Conservation (phyloP, 2,113 vertebrate species). For the Kryptolebias marmoratus region DNA sequence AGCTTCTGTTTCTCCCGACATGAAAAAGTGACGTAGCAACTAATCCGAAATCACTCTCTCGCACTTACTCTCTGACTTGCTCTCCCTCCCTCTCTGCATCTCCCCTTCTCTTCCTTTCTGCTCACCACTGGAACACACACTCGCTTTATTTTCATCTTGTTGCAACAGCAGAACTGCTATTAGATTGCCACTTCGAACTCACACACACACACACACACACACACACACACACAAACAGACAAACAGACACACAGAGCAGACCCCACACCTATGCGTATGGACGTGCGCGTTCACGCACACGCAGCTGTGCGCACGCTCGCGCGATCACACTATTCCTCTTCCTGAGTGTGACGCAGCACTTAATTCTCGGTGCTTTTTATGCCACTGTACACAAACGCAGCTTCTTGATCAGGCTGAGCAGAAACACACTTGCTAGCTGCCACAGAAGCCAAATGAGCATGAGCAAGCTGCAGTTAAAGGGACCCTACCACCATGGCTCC, state of each 20-base stretch:
- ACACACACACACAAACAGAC: constrained; percentile 13
- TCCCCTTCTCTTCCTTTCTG: constrained; percentile 36
- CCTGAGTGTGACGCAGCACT: constrained; percentile 98
- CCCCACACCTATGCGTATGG: constrained; percentile 49
- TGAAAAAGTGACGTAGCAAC: constrained; percentile 88
- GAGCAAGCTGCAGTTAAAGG: constrained; percentile 71
- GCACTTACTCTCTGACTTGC: constrained; percentile 60
- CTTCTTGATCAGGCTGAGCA: constrained; percentile 79
- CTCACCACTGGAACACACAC: constrained; percentile 69
- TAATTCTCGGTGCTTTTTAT: constrained; percentile 92
- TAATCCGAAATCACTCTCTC: constrained; percentile 76
- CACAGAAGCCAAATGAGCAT: constrained; percentile 50
- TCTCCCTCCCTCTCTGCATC: constrained; percentile 61
- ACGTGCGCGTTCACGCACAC: constrained; percentile 33
- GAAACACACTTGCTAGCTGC: constrained; percentile 59
- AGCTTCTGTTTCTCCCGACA: constrained; percentile 80
- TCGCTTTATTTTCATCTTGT: constrained; percentile 84
- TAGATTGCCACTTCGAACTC: constrained; percentile 81
- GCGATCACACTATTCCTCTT: constrained; percentile 69
- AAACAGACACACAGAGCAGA: constrained; percentile 53
- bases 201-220: constrained; percentile 27
- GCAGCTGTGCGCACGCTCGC: constrained; percentile 65
- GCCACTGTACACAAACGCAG: constrained; percentile 87
- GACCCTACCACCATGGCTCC: constrained; percentile 62
- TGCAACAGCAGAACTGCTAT: constrained; percentile 83